phyloP scores from a whole-genome alignment of 2,113 vertebrate species.

The Clarias gariepinus region DNA sequence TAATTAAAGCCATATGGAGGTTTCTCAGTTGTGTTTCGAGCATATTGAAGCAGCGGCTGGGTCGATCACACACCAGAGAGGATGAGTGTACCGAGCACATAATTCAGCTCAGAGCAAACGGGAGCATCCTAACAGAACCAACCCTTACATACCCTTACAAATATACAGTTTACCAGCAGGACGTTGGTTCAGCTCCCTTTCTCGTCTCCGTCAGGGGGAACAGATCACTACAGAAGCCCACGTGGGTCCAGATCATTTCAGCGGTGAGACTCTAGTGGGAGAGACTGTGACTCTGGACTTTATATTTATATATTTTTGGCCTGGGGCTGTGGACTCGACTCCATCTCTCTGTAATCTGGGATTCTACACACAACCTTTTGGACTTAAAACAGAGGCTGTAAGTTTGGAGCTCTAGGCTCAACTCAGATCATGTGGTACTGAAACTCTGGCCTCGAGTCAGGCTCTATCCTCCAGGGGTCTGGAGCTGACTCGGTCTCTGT shows the following conservation, averaged over 20 bases:
- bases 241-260: not conserved
- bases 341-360: not conserved
- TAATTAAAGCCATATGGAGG: constrained; percentile 29
- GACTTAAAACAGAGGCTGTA: not conserved
- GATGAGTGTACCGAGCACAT: not conserved
- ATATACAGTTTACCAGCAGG: not conserved
- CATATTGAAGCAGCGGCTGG: constrained; percentile 38
- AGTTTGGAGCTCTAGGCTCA: not conserved
- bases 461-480: not conserved
- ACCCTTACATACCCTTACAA: not conserved
- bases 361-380: not conserved
- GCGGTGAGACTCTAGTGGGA: not conserved
- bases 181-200: not conserved
- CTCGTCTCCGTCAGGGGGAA: not conserved
- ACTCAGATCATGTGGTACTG: not conserved
- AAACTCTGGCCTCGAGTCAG: not conserved
- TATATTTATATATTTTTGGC: no score
- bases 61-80: constrained; percentile 35
- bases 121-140: not conserved
- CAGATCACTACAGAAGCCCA: not conserved
- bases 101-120: not conserved
- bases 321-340: not conserved
- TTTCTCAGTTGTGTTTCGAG: constrained; percentile 31
- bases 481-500: not conserved
- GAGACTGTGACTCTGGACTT: not conserved